Conservation (phyloP, 2,797 vertebrate species). For the Falco concolor region DNA sequence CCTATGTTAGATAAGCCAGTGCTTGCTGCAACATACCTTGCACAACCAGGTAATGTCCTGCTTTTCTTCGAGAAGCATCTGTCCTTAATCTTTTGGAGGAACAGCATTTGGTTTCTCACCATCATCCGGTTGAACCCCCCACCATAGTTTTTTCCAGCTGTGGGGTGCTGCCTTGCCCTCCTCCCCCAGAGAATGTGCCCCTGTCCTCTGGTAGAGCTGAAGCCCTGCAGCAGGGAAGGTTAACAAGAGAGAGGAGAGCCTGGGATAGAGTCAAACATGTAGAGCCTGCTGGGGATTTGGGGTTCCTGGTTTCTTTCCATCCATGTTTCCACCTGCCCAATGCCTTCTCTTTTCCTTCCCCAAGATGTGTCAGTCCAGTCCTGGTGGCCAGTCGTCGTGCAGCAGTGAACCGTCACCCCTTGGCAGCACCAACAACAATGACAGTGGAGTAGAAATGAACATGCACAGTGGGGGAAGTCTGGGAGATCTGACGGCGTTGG, state of each 20-base stretch:
- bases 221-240: not conserved
- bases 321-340: not conserved
- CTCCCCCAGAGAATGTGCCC: not conserved
- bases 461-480: slow-evolving; percentile 93
- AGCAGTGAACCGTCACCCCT: slow-evolving; percentile 89
- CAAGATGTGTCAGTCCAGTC: slow-evolving; percentile 97
- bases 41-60: not conserved
- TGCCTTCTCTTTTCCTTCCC: not conserved
- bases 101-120: not conserved
- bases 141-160: not conserved
- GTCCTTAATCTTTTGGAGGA: not conserved
- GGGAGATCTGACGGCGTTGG: slow-evolving; percentile 89
- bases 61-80: slow-evolving; percentile 21
- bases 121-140: not conserved
- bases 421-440: slow-evolving; percentile 94
- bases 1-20: slow-evolving; percentile 35
- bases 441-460: slow-evolving; percentile 97
- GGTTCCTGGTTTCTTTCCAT: not conserved
- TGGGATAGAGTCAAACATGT: not conserved
- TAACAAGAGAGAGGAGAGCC: not conserved
- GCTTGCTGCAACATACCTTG: slow-evolving; percentile 17
- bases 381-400: slow-evolving; percentile 95
- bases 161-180: not conserved
- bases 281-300: not conserved
- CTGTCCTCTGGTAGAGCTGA: not conserved